Conservation (phyloP, 1,140 invertebrate species). For the Saxidomus purpurata region DNA sequence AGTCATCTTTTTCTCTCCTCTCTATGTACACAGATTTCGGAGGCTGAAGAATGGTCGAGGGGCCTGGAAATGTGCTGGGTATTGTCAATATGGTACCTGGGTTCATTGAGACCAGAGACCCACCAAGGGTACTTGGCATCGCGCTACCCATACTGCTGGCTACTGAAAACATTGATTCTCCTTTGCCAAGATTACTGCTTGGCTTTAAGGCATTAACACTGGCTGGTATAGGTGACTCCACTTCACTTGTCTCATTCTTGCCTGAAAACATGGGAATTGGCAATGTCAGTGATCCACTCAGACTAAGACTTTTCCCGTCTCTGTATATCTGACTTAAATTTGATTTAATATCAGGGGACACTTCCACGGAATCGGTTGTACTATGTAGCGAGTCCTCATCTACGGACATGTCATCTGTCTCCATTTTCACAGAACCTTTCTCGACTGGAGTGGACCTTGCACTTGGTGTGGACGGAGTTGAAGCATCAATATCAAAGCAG, state of each 20-base stretch:
- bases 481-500: slow-evolving; percentile 14
- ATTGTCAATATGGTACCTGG: slow-evolving; percentile 48
- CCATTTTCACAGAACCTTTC: slow-evolving; percentile 1
- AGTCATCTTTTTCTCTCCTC: slow-evolving; percentile 86
- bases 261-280: slow-evolving; percentile 69
- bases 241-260: not conserved
- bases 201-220: not conserved
- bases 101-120: slow-evolving; percentile 36
- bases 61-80: slow-evolving; percentile 8
- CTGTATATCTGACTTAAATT: slow-evolving; percentile 17
- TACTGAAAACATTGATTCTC: slow-evolving; percentile 1
- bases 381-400: slow-evolving; percentile 16
- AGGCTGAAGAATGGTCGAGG: slow-evolving; percentile 23
- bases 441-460: slow-evolving; percentile 33
- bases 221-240: not conserved
- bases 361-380: slow-evolving; percentile 32
- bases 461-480: slow-evolving; percentile 30
- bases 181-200: not conserved
- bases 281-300: slow-evolving; percentile 78
- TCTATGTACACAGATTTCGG: slow-evolving; percentile 69
- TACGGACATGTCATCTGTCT: slow-evolving; percentile 42
- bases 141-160: not conserved
- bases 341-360: slow-evolving; percentile 14
- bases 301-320: slow-evolving; percentile 64
- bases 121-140: slow-evolving; percentile 28